Conservation (phyloP, 2,113 vertebrate species). For the Apodemus speciosus region DNA sequence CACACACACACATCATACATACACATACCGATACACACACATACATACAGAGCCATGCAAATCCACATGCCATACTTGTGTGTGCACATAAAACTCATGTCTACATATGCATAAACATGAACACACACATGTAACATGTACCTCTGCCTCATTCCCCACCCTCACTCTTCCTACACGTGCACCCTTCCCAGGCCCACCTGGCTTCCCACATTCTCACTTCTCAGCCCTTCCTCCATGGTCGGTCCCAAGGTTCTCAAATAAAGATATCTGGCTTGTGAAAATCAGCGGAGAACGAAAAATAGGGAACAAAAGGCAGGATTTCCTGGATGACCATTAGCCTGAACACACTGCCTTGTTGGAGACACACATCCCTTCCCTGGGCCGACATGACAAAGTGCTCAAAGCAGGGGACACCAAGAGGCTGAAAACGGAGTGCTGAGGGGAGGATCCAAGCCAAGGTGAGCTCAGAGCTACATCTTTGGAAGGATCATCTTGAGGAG, state of each 20-base stretch:
- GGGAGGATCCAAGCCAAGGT: background rate
- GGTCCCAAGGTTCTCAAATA: background rate
- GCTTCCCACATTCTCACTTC: background rate
- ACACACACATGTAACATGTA: background rate
- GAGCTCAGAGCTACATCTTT: background rate
- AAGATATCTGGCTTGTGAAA: background rate
- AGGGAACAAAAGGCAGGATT: no score
- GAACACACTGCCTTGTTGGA: background rate
- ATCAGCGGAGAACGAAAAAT: background rate
- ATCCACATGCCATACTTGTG: background rate
- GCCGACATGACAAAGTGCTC: background rate
- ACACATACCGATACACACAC: background rate
- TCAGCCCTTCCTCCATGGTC: background rate
- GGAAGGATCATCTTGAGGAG: fast-evolving
- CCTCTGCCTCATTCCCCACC: background rate
- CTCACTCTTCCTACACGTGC: background rate
- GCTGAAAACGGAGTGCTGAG: no score
- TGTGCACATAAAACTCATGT: background rate
- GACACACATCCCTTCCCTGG: fast-evolving
- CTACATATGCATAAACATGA: no score
- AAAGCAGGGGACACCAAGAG: background rate
- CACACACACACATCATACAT: no score
- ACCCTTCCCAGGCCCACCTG: background rate
- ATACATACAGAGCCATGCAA: background rate
- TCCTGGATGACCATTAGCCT: background rate